Base-by-base conservation (phyloP, 2,797 vertebrate species). In the Synanceia verrucosa region DNA sequence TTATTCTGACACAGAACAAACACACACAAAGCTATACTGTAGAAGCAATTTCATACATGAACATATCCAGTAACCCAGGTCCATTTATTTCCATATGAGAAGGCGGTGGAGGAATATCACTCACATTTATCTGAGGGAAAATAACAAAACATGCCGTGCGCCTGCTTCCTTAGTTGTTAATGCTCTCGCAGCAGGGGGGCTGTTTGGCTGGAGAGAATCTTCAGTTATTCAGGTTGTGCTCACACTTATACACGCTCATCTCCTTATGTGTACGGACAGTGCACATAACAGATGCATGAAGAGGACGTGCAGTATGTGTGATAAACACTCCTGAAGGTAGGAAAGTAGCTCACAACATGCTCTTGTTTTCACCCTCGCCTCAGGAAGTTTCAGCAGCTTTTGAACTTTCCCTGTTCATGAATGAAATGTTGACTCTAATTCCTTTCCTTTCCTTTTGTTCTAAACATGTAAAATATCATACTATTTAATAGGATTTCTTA, bases 11-110 rank as follows among this genome's bases (percentile, higher is more conserved):
- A 70, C 70, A 41, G 55, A 64, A 23, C 76, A 29, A 64, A 23
- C 76, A 29, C 51, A 62, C 58, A 69, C 62, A 37, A 52, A 33
- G 58, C 44, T 41, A 43, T 43, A 70, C 73, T n/a, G 48, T 65
- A 67, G 64, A 70, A 36, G 50, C 77, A 70, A 73, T 86, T 79
- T 76, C 83, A 86, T 70, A 76, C 73, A 78, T 79, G 48, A 78
- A 82, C 76, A 84, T 83, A 69, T 73, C 82, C 68, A 16, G 66
- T 78, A 68, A 79, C 50, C 66, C 57, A 24, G 18, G 57, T 29
- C 46, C 52, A 78, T 87, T 76, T 66, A 78, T 82, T 85, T 75
- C 70, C 64, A 76, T 63, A 57, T 51, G 56, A 37, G 13, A 16
- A 65, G 46, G 52, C 18, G 41, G 72, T 53, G 14, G 26, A 13